Percentiles rank a stretch among this genome's conserved stretches.
phyloP scores from a whole-genome alignment of 2,888 invertebrate species.

The Diachrysia chrysitis region DNA sequence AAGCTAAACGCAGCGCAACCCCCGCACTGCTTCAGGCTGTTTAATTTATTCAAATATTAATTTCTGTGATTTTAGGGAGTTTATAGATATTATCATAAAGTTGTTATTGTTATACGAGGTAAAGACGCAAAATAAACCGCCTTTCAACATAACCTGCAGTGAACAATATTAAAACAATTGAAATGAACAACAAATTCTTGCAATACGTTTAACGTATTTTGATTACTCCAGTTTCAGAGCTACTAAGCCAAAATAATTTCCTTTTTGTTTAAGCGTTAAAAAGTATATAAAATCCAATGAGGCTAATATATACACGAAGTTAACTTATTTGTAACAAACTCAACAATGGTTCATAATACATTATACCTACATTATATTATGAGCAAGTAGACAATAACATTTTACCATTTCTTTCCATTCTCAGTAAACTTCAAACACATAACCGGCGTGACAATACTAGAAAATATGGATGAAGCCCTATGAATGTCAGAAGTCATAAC shows the following conservation, averaged over 20 bases:
- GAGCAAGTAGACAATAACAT: neutral
- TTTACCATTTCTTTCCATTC: neutral
- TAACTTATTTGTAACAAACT: neutral
- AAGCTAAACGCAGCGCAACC: neutral
- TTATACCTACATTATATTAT: too few relatives aligned
- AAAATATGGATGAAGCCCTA: constrained; percentile 72
- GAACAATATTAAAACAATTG: neutral
- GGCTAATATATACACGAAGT: neutral
- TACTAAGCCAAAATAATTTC: neutral
- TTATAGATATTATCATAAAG: neutral
- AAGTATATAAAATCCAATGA: too few relatives aligned
- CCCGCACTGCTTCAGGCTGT: too few relatives aligned
- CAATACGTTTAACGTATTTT: too few relatives aligned
- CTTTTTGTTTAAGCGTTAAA: too few relatives aligned
- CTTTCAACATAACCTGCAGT: neutral
- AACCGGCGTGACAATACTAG: constrained; percentile 45
- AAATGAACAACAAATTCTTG: neutral
- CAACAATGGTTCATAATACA: neutral
- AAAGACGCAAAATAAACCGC: neutral
- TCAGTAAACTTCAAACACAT: constrained; percentile 8
- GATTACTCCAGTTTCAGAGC: neutral
- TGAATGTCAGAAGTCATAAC: constrained; percentile 79
- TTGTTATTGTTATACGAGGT: neutral
- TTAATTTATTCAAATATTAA: neutral
- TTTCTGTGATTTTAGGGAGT: neutral